These are phyloP conservation scores for Euschistus heros DNA, from an alignment of 1,140 invertebrate species.

Conservation along the genomic window DNA sequence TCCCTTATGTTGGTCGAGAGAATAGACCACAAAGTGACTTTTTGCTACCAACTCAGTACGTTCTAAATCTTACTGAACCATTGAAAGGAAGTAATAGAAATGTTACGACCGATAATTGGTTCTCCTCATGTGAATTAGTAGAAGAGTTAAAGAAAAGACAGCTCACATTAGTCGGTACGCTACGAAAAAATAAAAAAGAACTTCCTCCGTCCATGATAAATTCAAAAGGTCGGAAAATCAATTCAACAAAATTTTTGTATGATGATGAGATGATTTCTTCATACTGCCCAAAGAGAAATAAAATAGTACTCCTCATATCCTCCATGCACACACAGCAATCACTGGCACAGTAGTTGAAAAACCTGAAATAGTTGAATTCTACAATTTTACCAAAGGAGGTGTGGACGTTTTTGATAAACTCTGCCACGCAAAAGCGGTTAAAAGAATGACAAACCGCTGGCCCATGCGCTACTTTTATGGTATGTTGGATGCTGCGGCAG, in stretches of 20 bases:
- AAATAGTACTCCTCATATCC: too few species aligned
- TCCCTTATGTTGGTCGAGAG: conserved; percentile 16
- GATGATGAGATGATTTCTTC: background rate
- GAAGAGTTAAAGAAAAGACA: conserved; percentile 18
- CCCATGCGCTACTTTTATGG: conserved; percentile 30
- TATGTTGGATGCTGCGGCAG: conserved; percentile 28
- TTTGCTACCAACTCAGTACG: conserved; percentile 17
- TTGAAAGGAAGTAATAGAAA: conserved; percentile 6
- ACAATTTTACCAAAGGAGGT: too few species aligned
- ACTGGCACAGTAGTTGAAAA: too few species aligned
- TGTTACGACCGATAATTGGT: conserved; percentile 25
- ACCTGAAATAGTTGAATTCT: too few species aligned
- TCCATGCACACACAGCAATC: too few species aligned
- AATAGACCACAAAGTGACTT: conserved; percentile 1
- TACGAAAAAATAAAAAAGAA: conserved; percentile 38
- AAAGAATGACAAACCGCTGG: too few species aligned
- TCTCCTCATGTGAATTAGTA: conserved; percentile 28
- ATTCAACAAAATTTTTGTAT: conserved; percentile 11
- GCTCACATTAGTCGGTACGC: conserved; percentile 30
- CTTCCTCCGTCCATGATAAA: conserved; percentile 30
- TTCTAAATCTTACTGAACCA: conserved; percentile 17
- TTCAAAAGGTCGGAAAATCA: conserved; percentile 12
- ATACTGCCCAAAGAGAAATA: background rate
- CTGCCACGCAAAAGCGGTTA: too few species aligned
- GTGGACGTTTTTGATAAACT: too few species aligned